Conservation (phyloP, 2,888 invertebrate genomes). For the Dicycla oo region DNA sequence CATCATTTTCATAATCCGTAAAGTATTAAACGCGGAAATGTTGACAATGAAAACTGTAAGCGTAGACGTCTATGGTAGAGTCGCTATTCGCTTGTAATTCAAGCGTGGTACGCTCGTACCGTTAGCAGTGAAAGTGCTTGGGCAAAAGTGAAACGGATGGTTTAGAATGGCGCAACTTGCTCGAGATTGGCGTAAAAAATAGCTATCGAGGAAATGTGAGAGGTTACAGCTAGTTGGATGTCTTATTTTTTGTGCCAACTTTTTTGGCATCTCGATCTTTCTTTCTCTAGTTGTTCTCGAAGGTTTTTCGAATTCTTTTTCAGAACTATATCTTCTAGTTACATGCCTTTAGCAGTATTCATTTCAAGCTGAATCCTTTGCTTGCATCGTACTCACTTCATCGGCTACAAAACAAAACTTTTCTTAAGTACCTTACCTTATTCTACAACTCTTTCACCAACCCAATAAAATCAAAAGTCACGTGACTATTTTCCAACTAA, state of each 20-base stretch:
- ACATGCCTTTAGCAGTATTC: background rate
- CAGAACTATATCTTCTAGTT: background rate
- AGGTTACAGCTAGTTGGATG: constrained; percentile 67
- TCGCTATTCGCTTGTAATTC: constrained; percentile 71
- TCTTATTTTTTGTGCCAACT: constrained; percentile 55
- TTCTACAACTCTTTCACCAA: background rate
- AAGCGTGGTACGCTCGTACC: constrained; percentile 72
- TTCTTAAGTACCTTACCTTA: background rate
- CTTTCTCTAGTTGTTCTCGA: constrained; percentile 22
- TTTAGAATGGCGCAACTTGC: constrained; percentile 81
- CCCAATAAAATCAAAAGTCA: constrained; percentile 9
- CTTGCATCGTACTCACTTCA: background rate
- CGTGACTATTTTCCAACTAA: constrained; percentile 2
- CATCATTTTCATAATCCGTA: constrained; percentile 41
- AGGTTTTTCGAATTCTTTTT: background rate
- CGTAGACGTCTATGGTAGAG: constrained; percentile 66
- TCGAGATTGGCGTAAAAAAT: constrained; percentile 84
- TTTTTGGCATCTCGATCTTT: constrained; percentile 47
- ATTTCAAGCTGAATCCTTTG: background rate
- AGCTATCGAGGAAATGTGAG: constrained; percentile 80
- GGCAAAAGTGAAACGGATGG: constrained; percentile 89
- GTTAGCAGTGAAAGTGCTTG: constrained; percentile 88
- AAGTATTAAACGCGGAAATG: constrained; percentile 51
- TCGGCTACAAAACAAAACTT: background rate
- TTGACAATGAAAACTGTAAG: constrained; percentile 51